Conservation (phyloP, 64 coral and sea anemone species). For the Stichodactyla helianthus region DNA sequence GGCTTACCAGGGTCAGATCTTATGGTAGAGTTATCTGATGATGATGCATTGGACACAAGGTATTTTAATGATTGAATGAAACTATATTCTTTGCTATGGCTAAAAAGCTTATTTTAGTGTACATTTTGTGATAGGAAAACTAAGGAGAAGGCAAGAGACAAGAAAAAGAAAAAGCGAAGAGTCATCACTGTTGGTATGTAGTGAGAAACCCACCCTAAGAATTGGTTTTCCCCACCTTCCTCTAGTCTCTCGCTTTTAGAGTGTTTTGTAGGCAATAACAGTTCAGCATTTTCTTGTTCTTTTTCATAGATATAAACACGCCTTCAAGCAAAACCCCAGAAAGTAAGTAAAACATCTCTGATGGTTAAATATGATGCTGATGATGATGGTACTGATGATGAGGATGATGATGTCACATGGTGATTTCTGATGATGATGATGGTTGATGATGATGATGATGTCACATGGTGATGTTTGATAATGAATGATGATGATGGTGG, state of each 20-base stretch:
- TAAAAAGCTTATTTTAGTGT: not conserved
- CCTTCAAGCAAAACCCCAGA: not conserved
- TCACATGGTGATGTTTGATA: not conserved
- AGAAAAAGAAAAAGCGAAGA: constrained; percentile 51
- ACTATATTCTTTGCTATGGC: not conserved
- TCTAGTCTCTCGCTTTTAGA: not conserved
- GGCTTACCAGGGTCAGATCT: not conserved
- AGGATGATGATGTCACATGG: not conserved
- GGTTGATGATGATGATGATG: not conserved
- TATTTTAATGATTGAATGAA: not conserved
- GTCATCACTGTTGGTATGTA: constrained; percentile 57
- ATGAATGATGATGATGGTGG: not conserved
- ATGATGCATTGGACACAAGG: constrained; percentile 31
- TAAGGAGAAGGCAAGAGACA: constrained; percentile 14
- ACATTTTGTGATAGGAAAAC: not conserved
- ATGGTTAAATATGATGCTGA: not conserved
- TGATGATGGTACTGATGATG: not conserved
- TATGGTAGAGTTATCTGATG: not conserved
- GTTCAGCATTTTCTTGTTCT: not conserved
- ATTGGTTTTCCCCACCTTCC: not conserved
- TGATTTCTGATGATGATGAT: not conserved
- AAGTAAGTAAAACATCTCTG: not conserved
- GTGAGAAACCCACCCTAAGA: not conserved
- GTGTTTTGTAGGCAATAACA: no score
- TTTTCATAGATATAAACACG: not conserved